Evolutionary conservation across 2,888 invertebrate genomes (phyloP), one percentile per base, ranked within the genome.

Genomic region (Phymatocera aterrima): DNA sequence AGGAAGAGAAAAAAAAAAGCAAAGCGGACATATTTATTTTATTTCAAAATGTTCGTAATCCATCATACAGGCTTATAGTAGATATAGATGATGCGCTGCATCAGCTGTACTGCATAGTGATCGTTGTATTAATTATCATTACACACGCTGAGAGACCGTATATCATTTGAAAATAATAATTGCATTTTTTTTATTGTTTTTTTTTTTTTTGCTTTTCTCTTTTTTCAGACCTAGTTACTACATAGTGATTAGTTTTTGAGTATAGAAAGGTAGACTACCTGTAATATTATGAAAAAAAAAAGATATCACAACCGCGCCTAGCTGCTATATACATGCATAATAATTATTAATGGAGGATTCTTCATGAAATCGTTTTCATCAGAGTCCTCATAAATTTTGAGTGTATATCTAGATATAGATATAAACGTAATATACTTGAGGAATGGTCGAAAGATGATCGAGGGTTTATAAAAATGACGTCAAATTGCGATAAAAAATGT

Each of bases 281-380:
- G 31, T 24, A 34, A 48, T 24, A 34, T 18, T 31, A n/a, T 51
- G 48, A 51, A 34, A 31, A 51, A 48, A 18, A 21, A 72, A 48
- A 18, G 21, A 43, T 40, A 65, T 61, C 18, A 61, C 61, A 57
- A 24, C 43, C 75, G 75, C 75, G 40, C 75, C 54, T n/a, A n/a
- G n/a, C n/a, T 72, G 70, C 51, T 51, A 51, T n/a, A 18, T 37
- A 18, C 1, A 60, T 24, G 57, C 75, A 57, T 75, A 60, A 75
- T 57, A 75, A 31, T 48, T n/a, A n/a, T n/a, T n/a, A n/a, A n/a
- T n/a, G n/a, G n/a, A n/a, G n/a, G n/a, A n/a, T n/a, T n/a, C n/a
- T n/a, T n/a, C n/a, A n/a, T n/a, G n/a, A n/a, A n/a, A n/a, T n/a
- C n/a, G n/a, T n/a, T n/a, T n/a, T n/a, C n/a, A n/a, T n/a, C n/a